A percentile compares a stretch with the other conserved stretches of the same genome.
phyloP scores from a whole-genome alignment of 2,888 invertebrate species.

The Noctua janthina region DNA sequence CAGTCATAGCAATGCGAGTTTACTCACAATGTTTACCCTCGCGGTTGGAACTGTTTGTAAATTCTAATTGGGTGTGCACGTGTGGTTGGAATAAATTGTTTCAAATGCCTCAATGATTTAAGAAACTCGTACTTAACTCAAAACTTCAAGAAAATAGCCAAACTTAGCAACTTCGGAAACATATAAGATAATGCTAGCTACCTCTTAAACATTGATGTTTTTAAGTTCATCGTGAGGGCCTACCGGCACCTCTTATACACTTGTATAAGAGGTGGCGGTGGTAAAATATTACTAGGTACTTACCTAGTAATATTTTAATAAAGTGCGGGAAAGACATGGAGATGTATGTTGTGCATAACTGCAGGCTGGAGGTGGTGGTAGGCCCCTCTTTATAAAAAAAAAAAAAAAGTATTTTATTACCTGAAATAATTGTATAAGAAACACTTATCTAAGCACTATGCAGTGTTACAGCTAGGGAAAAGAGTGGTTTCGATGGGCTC shows the following conservation, averaged over 20 bases:
- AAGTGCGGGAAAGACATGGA: background rate
- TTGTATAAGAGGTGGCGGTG: no score
- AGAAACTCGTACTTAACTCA: background rate
- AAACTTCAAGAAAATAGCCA: background rate
- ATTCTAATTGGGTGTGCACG: constrained; percentile 28
- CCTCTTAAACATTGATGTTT: background rate
- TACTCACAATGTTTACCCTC: constrained; percentile 34
- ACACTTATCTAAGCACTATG: no score
- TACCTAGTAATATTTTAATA: background rate
- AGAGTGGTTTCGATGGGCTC: no score
- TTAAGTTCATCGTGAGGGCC: background rate
- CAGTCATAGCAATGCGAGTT: background rate
- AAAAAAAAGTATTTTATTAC: no score
- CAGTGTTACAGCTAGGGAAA: no score
- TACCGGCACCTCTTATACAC: background rate
- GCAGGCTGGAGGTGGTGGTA: no score
- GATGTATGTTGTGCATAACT: background rate
- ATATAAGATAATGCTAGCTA: background rate
- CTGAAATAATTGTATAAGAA: no score
- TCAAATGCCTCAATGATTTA: background rate
- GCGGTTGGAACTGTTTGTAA: constrained; percentile 32
- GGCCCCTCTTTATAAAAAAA: no score
- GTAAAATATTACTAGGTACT: no score
- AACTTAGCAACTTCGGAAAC: background rate
- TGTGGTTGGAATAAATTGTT: constrained; percentile 28